Evolutionary conservation across 2,797 vertebrate genomes (phyloP), one percentile per base, ranked within the genome.

Genomic region (Merluccius polli): DNA sequence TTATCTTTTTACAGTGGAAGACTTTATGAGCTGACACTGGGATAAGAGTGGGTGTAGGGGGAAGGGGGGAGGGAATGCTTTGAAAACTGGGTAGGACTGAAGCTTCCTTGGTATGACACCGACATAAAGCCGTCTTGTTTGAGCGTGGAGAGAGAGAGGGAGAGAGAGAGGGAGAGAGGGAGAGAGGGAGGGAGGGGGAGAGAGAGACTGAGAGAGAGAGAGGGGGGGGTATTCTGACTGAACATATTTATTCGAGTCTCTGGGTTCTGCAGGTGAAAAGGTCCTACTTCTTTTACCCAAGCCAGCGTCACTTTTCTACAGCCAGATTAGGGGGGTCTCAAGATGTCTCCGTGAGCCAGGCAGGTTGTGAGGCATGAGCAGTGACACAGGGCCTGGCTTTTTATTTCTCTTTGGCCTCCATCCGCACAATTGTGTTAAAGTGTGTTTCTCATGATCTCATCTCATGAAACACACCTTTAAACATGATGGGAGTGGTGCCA

Each of bases 211-310:
- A 67, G 75, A 74, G 76, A 81, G 78, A 75, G 78, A 83, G 79
- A 73, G 75, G 74, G 27, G 65, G 27, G 73, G 35, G 73, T 81
- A 86, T 86, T 88, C 87, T 86, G 88, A 75, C 79, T 89, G 86
- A 90, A 92, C 88, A 89, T 88, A 85, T 93, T 32, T 90, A 90
- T 94, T 87, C 86, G 96, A 97, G 96, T 95, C 95, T 92, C 95
- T 96, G 90, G 97, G 98, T 94, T 93, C 95, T 94, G 93, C 94
- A 96, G 96, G 98, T 96, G 94, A 96, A 96, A 95, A 91, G 96
- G 96, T 96, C 80, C 84, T 87, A 72, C 82, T 88, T 83, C 32
- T 1, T 87, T 87, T 85, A 82, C 82, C 70, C 52, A 63, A 77
- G 78, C 73, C 77, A 76, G 81, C 82, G 87, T 84, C 73, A 77